Evolutionary conservation across 2,888 invertebrate genomes (phyloP).

Genomic region (Thumatha senex): DNA sequence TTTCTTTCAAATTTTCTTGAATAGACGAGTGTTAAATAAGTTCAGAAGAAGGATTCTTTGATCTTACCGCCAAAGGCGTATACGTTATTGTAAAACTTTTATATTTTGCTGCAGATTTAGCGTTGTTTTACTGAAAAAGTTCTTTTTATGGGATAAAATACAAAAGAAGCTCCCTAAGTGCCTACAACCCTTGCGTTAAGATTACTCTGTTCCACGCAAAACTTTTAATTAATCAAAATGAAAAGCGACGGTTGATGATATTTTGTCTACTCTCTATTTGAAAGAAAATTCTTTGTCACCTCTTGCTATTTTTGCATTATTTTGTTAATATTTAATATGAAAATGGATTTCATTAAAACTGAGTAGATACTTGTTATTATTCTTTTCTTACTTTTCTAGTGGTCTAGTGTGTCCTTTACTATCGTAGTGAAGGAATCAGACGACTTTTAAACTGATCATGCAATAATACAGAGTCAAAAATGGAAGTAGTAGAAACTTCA

Average conservation of each 20-base stretch:
- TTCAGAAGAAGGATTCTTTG: constrained; percentile 65
- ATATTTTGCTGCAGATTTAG: constrained; percentile 78
- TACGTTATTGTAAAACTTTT: constrained; percentile 81
- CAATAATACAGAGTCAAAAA: too few species aligned
- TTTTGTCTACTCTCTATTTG: constrained; percentile 29
- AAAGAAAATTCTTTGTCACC: constrained; percentile 20
- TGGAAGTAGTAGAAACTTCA: too few species aligned
- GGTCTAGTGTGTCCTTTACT: too few species aligned
- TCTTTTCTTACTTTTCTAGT: too few species aligned
- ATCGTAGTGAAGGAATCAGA: too few species aligned
- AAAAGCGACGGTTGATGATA: constrained; percentile 52
- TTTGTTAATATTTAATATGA: background rate
- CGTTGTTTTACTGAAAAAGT: constrained; percentile 80
- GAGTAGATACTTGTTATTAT: too few species aligned
- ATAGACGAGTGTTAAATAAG: constrained; percentile 50
- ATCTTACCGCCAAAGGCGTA: constrained; percentile 72
- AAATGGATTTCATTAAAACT: too few species aligned
- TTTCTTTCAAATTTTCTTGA: constrained; percentile 50
- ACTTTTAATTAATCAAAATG: constrained; percentile 81
- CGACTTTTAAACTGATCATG: too few species aligned
- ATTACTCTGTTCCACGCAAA: constrained; percentile 68
- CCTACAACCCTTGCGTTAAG: constrained; percentile 71
- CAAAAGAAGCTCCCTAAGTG: constrained; percentile 73
- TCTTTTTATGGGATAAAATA: constrained; percentile 75
- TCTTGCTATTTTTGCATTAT: constrained; percentile 1